Evolutionary conservation across 2,113 vertebrate genomes (phyloP).

Genomic region (Laticauda laticaudata): DNA sequence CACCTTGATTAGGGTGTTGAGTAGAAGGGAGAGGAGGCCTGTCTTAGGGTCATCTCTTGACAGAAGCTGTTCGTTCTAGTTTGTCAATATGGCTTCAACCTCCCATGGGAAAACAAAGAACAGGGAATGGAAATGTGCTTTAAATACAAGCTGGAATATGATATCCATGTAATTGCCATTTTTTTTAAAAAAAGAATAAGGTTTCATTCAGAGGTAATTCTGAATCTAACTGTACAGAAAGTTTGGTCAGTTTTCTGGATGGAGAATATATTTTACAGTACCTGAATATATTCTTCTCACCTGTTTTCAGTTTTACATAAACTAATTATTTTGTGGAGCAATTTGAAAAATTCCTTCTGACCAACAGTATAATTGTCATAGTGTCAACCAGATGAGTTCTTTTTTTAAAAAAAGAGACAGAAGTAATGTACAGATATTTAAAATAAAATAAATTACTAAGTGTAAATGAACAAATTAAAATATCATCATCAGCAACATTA

Average conservation of each 20-base stretch:
- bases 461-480: neutral
- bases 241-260: neutral
- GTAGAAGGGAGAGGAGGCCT: neutral
- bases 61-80: neutral
- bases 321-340: neutral
- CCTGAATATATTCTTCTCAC: neutral
- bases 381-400: neutral
- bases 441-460: neutral
- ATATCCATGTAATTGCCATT: neutral
- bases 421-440: neutral
- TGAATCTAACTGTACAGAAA: slow-evolving; percentile 2
- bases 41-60: neutral
- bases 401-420: neutral
- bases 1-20: neutral
- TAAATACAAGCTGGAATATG: neutral
- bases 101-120: neutral
- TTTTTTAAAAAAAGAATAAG: neutral
- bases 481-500: neutral
- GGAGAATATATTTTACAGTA: neutral
- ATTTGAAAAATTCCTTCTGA: neutral
- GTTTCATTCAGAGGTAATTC: neutral
- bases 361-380: neutral
- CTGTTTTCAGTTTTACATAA: neutral
- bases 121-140: neutral
- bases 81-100: neutral